phyloP scores from a whole-genome alignment of 2,113 vertebrate genomes.

The Mellivora capensis region DNA sequence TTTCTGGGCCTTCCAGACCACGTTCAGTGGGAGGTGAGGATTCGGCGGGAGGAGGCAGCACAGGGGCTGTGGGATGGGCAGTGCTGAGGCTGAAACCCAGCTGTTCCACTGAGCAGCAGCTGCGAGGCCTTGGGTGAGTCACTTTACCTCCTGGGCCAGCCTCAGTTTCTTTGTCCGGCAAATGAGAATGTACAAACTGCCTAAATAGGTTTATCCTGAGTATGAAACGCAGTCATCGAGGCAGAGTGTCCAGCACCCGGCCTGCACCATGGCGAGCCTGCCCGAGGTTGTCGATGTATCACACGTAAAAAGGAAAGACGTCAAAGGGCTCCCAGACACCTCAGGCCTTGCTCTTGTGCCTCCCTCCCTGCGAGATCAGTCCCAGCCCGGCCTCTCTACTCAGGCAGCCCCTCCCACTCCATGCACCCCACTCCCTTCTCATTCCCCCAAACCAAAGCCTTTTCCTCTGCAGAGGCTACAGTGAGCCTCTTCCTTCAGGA shows the following conservation, averaged over 20 bases:
- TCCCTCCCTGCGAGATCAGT: not conserved
- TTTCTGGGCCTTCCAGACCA: not conserved
- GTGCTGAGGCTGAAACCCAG: not conserved
- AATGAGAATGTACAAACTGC: not conserved
- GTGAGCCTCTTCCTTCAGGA: not conserved
- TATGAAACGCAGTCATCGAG: constrained; percentile 8
- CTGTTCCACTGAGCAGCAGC: not conserved
- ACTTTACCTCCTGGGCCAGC: not conserved
- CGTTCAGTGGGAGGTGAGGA: not conserved
- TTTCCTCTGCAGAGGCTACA: fast-evolving
- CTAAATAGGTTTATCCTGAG: not conserved
- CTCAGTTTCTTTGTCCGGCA: constrained; percentile 29
- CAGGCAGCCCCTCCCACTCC: not conserved
- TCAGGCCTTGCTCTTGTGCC: not conserved
- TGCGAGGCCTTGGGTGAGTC: not conserved
- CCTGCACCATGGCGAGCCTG: constrained; percentile 12
- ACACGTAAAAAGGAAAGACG: not conserved
- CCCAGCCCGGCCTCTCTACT: not conserved
- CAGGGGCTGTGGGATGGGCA: not conserved
- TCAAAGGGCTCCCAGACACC: not conserved
- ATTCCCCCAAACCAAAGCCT: not conserved
- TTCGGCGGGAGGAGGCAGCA: not conserved
- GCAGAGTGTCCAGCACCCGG: not conserved
- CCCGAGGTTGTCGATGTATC: not conserved
- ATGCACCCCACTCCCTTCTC: not conserved